phyloP scores from a whole-genome alignment of 2,113 vertebrate genomes.

The Esox niger region DNA sequence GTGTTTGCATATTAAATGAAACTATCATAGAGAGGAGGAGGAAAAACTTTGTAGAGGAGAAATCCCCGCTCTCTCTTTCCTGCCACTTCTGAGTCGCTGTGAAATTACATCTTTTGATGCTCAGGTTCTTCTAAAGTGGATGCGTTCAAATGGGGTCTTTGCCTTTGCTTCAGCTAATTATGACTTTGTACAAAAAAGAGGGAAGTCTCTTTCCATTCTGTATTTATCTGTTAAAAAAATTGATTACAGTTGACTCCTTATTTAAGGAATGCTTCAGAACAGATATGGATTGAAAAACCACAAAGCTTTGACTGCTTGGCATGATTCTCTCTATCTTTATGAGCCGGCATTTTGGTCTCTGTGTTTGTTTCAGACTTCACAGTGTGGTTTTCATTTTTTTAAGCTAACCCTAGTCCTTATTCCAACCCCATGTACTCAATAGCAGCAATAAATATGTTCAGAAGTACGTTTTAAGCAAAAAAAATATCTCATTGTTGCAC shows the following conservation, averaged over 20 bases:
- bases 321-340: conserved; percentile 55
- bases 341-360: conserved; percentile 35
- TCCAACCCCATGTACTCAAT: conserved; percentile 10
- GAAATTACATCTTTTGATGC: conserved; percentile 45
- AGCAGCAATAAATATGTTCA: no score
- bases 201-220: conserved; percentile 67
- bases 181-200: conserved; percentile 49
- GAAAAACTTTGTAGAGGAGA: conserved; percentile 31
- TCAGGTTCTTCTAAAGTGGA: conserved; percentile 35
- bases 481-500: no score
- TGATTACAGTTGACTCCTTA: conserved; percentile 71
- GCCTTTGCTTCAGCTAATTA: conserved; percentile 63
- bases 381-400: conserved; percentile 48
- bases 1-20: conserved; percentile 57
- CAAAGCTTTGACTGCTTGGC: conserved; percentile 49
- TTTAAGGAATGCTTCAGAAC: conserved; percentile 56
- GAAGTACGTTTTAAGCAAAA: no score
- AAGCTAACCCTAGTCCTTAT: conserved; percentile 42
- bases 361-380: conserved; percentile 34
- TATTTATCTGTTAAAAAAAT: conserved; percentile 62
- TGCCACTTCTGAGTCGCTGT: conserved; percentile 5
- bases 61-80: no score
- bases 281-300: conserved; percentile 53
- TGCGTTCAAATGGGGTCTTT: conserved; percentile 50
- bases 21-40: conserved; percentile 39